Evolutionary conservation across 2,797 vertebrate species (phyloP).

Genomic region (Lycodopsis pacificus): DNA sequence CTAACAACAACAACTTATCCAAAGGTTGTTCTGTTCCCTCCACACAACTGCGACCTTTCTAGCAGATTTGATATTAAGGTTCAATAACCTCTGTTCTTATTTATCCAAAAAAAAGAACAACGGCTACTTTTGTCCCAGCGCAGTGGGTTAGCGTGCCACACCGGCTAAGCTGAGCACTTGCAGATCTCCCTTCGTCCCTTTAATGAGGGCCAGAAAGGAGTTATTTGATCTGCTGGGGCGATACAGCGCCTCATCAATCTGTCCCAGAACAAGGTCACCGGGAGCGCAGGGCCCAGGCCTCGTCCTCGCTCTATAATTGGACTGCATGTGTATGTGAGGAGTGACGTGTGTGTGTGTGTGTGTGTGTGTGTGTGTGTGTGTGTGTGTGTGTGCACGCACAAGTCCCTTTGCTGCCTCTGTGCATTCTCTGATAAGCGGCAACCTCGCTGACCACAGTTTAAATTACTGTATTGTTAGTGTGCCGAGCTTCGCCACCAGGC

Average conservation of each 20-base stretch:
- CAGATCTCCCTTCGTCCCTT: constrained; percentile 53
- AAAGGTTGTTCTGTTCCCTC: constrained; percentile 33
- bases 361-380: constrained; percentile 18
- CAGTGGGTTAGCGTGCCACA: constrained; percentile 15
- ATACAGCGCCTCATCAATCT: constrained; percentile 76
- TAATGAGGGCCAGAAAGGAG: constrained; percentile 77
- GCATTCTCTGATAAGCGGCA: constrained; percentile 61
- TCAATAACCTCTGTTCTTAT: constrained; percentile 17
- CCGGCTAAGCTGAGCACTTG: constrained; percentile 34
- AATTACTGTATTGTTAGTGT: constrained; percentile 63
- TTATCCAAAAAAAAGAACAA: constrained; percentile 38
- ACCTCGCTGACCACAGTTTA: constrained; percentile 64
- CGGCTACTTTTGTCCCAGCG: neutral
- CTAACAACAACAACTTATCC: constrained; percentile 27
- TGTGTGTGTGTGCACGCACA: constrained; percentile 1
- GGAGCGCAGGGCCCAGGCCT: constrained; percentile 57
- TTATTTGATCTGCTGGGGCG: constrained; percentile 78
- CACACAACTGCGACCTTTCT: constrained; percentile 27
- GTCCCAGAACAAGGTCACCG: constrained; percentile 75
- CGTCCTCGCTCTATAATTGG: constrained; percentile 74
- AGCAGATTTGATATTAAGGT: constrained; percentile 15
- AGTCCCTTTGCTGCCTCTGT: constrained; percentile 32
- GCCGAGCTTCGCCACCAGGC: constrained; percentile 49
- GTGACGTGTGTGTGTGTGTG: constrained; percentile 35
- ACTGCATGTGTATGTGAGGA: constrained; percentile 60